Percentiles rank a stretch among this genome's conserved stretches.
Conservation (phyloP, 35 echinoderm and acorn worm genomes). For the Anneissia japonica region DNA sequence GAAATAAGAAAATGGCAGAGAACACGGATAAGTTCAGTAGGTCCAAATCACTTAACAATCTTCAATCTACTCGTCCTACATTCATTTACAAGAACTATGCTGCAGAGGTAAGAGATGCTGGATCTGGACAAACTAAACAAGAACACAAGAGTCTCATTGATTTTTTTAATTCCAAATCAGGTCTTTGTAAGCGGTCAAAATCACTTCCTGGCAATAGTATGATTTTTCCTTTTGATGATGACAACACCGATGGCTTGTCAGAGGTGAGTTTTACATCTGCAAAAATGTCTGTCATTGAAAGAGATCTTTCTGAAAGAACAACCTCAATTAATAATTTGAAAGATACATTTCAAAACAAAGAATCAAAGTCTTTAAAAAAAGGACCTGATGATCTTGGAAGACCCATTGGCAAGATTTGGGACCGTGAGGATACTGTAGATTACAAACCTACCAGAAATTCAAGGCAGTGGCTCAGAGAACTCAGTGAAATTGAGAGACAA, state of each 20-base stretch:
- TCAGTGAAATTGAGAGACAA: background rate
- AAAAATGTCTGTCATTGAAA: background rate
- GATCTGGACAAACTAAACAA: background rate
- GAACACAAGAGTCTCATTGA: background rate
- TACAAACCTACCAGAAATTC: background rate
- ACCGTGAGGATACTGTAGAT: background rate
- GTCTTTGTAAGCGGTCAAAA: background rate
- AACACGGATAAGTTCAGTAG: background rate
- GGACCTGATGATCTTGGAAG: background rate
- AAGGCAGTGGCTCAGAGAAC: background rate
- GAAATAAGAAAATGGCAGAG: background rate
- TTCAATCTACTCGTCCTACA: background rate
- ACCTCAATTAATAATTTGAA: background rate
- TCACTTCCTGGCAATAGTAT: background rate
- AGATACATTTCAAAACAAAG: background rate
- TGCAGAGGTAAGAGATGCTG: background rate
- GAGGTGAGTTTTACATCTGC: background rate
- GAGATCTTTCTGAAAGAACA: background rate
- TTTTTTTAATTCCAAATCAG: background rate
- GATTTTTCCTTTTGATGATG: background rate
- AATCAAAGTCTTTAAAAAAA: background rate
- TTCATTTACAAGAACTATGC: background rate
- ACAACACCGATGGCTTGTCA: background rate
- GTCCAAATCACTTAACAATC: background rate
- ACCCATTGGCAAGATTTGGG: background rate